phyloP scores from a whole-genome alignment of 2,113 vertebrate genomes.

The Macquaria ambigua region DNA sequence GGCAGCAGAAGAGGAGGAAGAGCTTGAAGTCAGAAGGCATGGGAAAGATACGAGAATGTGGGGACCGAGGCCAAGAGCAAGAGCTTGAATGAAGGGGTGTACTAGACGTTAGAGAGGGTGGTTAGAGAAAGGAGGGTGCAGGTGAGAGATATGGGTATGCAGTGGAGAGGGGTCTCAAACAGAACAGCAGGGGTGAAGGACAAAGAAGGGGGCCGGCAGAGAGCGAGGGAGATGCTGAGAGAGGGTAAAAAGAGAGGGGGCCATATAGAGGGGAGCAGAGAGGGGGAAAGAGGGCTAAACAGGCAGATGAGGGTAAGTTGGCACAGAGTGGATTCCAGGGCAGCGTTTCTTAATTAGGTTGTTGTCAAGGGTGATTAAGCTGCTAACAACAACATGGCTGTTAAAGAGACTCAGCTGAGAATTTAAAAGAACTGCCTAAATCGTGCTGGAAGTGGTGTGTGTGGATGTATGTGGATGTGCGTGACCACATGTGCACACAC shows the following conservation, averaged over 20 bases:
- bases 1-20: background rate
- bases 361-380: conserved; percentile 78
- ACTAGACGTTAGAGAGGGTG: background rate
- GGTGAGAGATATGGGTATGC: conserved; percentile 23
- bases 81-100: background rate
- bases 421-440: conserved; percentile 29
- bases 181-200: background rate
- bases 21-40: conserved; percentile 26
- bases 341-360: conserved; percentile 76
- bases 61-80: conserved; percentile 6
- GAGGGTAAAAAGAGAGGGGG: conserved; percentile 28
- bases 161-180: conserved; percentile 13
- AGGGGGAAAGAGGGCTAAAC: conserved; percentile 12
- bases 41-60: conserved; percentile 46
- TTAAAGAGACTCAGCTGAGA: conserved; percentile 30
- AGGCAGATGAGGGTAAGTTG: conserved; percentile 52
- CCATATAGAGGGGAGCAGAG: conserved; percentile 31
- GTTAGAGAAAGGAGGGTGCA: conserved; percentile 5
- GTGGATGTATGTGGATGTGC: background rate
- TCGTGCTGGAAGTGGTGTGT: conserved; percentile 21
- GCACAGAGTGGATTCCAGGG: conserved; percentile 70
- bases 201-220: conserved; percentile 25
- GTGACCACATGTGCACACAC: background rate
- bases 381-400: conserved; percentile 56
- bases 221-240: conserved; percentile 25